phyloP scores from a whole-genome alignment of 2,113 vertebrate species.

The Aplodontia rufa region DNA sequence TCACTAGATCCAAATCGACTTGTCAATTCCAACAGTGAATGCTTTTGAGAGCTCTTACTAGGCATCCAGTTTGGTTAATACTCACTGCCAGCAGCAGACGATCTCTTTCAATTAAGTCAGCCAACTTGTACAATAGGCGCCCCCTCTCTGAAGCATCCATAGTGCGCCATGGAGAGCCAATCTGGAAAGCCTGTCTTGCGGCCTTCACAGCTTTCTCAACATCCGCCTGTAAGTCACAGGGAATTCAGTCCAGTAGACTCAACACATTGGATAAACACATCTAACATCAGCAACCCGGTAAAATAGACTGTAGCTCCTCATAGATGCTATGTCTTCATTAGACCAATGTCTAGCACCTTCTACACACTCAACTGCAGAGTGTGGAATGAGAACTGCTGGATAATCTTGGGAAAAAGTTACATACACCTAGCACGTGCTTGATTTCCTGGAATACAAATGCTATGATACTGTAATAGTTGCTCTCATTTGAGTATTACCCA shows the following conservation, averaged over 20 bases:
- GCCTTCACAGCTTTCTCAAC: slow-evolving; percentile 90
- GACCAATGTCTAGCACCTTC: not conserved
- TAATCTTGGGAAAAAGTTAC: not conserved
- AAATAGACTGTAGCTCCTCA: not conserved
- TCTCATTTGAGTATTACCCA: not conserved
- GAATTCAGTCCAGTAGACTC: not conserved
- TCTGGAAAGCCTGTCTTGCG: slow-evolving; percentile 90
- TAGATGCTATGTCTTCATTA: not conserved
- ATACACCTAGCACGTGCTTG: not conserved
- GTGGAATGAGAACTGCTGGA: not conserved
- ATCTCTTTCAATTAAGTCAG: slow-evolving; percentile 91
- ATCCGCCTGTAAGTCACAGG: slow-evolving; percentile 84
- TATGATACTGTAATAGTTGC: not conserved
- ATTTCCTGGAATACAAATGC: not conserved
- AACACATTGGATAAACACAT: not conserved
- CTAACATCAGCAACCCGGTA: not conserved
- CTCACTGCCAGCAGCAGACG: slow-evolving; percentile 89
- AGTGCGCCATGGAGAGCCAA: slow-evolving; percentile 91
- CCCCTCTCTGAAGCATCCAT: slow-evolving; percentile 93
- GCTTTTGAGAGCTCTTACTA: not conserved
- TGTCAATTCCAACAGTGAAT: not conserved
- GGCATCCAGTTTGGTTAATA: slow-evolving; percentile 18
- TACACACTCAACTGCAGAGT: not conserved
- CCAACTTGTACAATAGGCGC: slow-evolving; percentile 87
- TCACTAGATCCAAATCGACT: not conserved